A percentile compares a stretch with the other conserved stretches of the same genome.
Evolutionary conservation across 2,797 vertebrate species (phyloP).

Genomic region (Melanotaenia trifasciata): DNA sequence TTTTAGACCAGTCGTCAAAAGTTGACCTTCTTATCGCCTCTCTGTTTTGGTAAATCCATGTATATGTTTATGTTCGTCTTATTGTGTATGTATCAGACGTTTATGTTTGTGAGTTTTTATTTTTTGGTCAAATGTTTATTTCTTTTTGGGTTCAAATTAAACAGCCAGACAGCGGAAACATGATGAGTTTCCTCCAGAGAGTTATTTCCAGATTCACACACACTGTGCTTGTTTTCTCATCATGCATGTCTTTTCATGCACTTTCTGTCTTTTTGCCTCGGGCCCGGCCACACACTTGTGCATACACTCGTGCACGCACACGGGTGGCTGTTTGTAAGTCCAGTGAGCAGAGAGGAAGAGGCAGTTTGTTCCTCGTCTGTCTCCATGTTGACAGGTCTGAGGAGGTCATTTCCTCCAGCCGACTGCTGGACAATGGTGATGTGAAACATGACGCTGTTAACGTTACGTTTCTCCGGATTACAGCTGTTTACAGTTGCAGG

Average conservation of each 20-base stretch:
- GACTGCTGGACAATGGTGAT: constrained; percentile 16
- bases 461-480: fast-evolving
- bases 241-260: background rate
- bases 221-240: background rate
- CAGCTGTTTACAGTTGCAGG: background rate
- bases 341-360: constrained; percentile 40
- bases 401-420: constrained; percentile 40
- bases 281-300: background rate
- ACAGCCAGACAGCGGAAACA: constrained; percentile 34
- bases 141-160: background rate
- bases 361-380: constrained; percentile 41
- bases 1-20: background rate
- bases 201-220: constrained; percentile 42
- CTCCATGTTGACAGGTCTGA: constrained; percentile 33
- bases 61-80: constrained; percentile 4
- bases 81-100: constrained; percentile 19
- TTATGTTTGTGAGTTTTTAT: background rate
- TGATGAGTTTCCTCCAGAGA: constrained; percentile 20
- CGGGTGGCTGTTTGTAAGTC: background rate
- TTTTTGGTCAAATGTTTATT: background rate
- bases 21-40: background rate
- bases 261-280: background rate
- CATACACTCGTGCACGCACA: background rate
- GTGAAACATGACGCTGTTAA: constrained; percentile 5
- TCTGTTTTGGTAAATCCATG: background rate